Conservation (phyloP, 1,140 invertebrate genomes). For the Hydropsyche tenuis region DNA sequence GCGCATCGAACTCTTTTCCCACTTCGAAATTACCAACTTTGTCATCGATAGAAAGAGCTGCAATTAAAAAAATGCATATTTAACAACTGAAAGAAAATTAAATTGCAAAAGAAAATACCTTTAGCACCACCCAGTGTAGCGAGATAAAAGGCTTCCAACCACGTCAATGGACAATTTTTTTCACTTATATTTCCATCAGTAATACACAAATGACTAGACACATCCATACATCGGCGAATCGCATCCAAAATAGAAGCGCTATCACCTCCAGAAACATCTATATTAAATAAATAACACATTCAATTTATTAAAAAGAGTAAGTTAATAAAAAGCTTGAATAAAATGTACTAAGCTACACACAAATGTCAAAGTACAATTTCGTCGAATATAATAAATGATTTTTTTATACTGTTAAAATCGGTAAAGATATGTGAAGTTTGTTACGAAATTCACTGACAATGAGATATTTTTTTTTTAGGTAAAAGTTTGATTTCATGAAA, state of each 20-base stretch:
- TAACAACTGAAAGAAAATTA: constrained; percentile 14
- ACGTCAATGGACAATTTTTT: constrained; percentile 64
- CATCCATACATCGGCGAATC: constrained; percentile 74
- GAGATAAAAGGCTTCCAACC: constrained; percentile 80
- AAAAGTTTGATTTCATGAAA: too few species aligned
- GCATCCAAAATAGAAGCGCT: constrained; percentile 77
- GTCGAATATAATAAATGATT: background rate
- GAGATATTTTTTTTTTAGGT: too few species aligned
- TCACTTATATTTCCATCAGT: constrained; percentile 51
- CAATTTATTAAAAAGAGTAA: too few species aligned
- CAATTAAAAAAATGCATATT: constrained; percentile 52
- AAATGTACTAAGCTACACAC: too few species aligned
- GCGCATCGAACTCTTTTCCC: constrained; percentile 87
- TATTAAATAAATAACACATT: constrained; percentile 39
- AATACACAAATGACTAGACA: constrained; percentile 71
- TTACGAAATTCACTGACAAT: too few species aligned
- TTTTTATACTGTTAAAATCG: background rate
- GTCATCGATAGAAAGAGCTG: constrained; percentile 75
- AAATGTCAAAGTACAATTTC: too few species aligned
- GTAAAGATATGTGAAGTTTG: too few species aligned
- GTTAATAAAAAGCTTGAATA: too few species aligned
- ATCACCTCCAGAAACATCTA: constrained; percentile 84
- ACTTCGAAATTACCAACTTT: constrained; percentile 79
- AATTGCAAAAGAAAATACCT: constrained; percentile 60
- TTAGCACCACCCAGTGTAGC: constrained; percentile 86